phyloP scores from a whole-genome alignment of 2,888 invertebrate genomes.

The Leptothorax acervorum region DNA sequence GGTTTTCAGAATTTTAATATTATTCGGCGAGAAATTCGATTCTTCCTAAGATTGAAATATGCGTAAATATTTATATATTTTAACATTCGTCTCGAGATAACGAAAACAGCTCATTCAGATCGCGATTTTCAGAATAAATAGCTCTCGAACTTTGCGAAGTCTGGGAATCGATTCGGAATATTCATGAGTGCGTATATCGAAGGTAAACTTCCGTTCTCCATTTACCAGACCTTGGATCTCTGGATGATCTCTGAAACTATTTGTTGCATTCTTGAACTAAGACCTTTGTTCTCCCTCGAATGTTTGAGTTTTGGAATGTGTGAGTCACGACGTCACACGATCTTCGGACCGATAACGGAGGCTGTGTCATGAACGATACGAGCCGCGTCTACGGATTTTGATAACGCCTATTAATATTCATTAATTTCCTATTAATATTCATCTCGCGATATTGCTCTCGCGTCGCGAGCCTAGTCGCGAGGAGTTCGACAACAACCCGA shows the following conservation, averaged over 20 bases:
- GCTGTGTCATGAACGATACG: background rate
- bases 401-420: background rate
- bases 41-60: background rate
- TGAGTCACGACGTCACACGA: background rate
- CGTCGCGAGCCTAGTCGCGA: background rate
- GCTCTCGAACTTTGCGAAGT: background rate
- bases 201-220: background rate
- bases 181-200: background rate
- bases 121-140: background rate
- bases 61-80: background rate
- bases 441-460: background rate
- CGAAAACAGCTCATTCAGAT: background rate
- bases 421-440: slow-evolving; percentile 3
- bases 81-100: background rate
- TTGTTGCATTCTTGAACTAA: slow-evolving; percentile 17
- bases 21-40: too few species aligned
- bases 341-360: slow-evolving; percentile 5
- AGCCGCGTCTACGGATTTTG: background rate
- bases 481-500: background rate
- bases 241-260: background rate
- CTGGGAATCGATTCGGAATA: background rate
- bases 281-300: background rate
- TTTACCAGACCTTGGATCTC: background rate
- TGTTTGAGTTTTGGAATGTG: slow-evolving; percentile 1
- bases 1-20: too few species aligned